Base-by-base conservation (phyloP, 2,888 invertebrate genomes). In the Spodoptera exigua region DNA sequence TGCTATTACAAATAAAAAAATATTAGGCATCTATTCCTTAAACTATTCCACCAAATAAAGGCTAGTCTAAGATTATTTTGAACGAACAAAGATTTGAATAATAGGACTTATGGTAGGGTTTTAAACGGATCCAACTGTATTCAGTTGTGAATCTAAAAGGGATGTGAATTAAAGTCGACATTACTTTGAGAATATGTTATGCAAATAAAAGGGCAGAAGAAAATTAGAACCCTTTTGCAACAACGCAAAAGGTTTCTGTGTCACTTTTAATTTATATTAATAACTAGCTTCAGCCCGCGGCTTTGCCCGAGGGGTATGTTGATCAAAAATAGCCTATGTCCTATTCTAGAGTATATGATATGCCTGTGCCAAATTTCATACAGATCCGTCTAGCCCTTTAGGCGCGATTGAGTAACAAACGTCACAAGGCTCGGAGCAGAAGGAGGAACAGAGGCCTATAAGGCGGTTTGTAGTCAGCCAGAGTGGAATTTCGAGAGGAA, bases 1-100 rank as follows among this genome's bases (percentile, higher is more conserved):
- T n/a, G n/a, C n/a, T n/a, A n/a, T n/a, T n/a, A n/a, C n/a, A n/a
- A n/a, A n/a, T n/a, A n/a, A n/a, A n/a, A n/a, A n/a, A n/a, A n/a
- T n/a, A 3, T 18, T 18, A 3, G 3, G 2, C 3, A 18, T 18
- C 18, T 18, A 18, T 2, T 3, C 2, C 17, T 40, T 34, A 46
- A 32, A 56, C 11, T 1, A 53, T 16, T 57, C 11, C 14, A 37
- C 21, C 5, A 36, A 63, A 40, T 58, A 27, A 45, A 45, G 53
- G 46, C 37, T 18, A 11, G 9, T 13, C 5, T 3, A 43, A 54
- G 43, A 57, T 37, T 60, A 45, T 59, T 14, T 56, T 61, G 53
- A 70, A 52, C 27, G 17, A 41, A 55, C 14, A 32, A 16, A 44
- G n/a, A 61, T 66, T 66, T 61, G 49, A 66, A 70, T 72, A 70